Evolutionary conservation across 2,797 vertebrate genomes (phyloP), one percentile per base, ranked within the genome.

Genomic region (Falco peregrinus): DNA sequence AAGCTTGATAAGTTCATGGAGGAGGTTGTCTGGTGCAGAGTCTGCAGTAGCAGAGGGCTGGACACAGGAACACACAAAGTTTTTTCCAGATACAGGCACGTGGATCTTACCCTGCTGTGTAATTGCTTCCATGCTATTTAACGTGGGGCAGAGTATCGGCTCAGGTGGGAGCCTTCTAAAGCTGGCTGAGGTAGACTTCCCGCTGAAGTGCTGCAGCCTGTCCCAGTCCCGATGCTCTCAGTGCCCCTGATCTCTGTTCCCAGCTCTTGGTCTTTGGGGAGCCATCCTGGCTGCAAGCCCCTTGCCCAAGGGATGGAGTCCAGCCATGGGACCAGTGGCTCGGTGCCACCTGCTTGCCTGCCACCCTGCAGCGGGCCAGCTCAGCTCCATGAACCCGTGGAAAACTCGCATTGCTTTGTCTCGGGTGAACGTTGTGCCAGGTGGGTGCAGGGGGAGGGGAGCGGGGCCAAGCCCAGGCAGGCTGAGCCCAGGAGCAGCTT

Each of bases 401-500:
- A 53, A 24, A 21, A 8, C n/a, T 9, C 21, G 13, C 6, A 1
- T 25, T 21, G 50, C 22, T 17, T 28, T 43, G 64, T 48, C 37
- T 48, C 0, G 1, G 33, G 48, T 11, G 50, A 13, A 5, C 6
- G 0, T 25, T 10, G 83, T 53, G 41, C 43, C 0, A 4, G 41
- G 6, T 11, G 47, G 56, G 35, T 35, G 14, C 1, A 1, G 54
- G 25, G 33, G 16, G 31, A 19, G 8, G 6, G 22, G 8, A 50
- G 13, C 9, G 0, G 26, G 15, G 18, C 33, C 28, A 47, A 10
- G 43, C 41, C 11, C 0, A 1, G 47, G 35, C 0, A 0, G 59
- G 64, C 82, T 53, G 82, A 93, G 61, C 61, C 54, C 53, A 22
- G 54, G 15, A 16, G 68, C 51, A 53, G 76, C 28, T 35, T 61